phyloP scores from a whole-genome alignment of 2,113 vertebrate genomes.

The Pontoporia blainvillei region DNA sequence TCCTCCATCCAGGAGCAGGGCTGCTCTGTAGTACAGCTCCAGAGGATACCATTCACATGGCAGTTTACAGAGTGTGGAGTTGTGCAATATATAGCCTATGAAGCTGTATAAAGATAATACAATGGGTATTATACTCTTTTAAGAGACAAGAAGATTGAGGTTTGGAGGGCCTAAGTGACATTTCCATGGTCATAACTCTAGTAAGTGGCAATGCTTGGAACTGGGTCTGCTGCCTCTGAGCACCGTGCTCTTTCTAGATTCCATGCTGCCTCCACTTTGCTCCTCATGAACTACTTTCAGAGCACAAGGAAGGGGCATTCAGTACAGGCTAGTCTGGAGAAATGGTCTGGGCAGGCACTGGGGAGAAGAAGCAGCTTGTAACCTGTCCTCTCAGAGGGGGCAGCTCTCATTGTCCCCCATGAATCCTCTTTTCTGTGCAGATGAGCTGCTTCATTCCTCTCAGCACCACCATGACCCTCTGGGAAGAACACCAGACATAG shows the following conservation, averaged over 20 bases:
- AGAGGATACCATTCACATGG: fast-evolving
- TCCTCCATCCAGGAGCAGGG: background rate
- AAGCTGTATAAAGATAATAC: background rate
- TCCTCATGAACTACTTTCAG: background rate
- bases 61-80: background rate
- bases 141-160: background rate
- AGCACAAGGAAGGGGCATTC: background rate
- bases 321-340: background rate
- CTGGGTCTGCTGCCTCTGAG: background rate
- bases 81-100: background rate
- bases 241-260: background rate
- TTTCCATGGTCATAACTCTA: background rate
- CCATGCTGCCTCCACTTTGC: background rate
- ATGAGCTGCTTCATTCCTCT: background rate
- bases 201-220: background rate
- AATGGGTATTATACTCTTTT: background rate
- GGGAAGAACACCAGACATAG: background rate
- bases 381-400: background rate
- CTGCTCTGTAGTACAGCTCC: background rate
- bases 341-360: background rate
- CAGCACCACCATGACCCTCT: background rate
- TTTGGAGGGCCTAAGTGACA: background rate
- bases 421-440: background rate
- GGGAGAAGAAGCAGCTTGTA: background rate
- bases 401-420: background rate